Base-by-base conservation (phyloP, 2,797 vertebrate species). In the Neosilurus mollespiculum region DNA sequence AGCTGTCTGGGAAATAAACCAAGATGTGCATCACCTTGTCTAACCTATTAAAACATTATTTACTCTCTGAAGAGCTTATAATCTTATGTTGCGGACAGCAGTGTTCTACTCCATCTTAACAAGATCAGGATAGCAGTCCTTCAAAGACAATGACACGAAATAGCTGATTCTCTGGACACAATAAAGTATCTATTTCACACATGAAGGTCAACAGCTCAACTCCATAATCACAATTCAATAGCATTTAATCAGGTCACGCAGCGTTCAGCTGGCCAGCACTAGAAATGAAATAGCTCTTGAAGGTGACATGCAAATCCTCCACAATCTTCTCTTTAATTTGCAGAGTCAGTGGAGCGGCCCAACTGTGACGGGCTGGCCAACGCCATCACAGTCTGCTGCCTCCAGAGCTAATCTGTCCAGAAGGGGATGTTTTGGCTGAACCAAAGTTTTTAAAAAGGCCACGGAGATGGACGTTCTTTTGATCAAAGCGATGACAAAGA, bases 311-410 rank as follows among this genome's bases (percentile, higher is more conserved):
- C 43, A 80, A 83, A 81, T 71, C 65, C 75, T 24, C 76, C 22
- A 67, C 58, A 79, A 71, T 78, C 81, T n/a, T 10, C 62, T 78
- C 64, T 84, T 88, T 88, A 84, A 88, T 88, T 88, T 87, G 83
- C 78, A 37, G 78, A 82, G 71, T 24, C 86, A 59, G 51, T 64
- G 85, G 64, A 86, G 84, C 76, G 30, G 67, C 80, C 30, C 22
- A 37, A 59, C 62, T 37, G 69, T 67, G 80, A 86, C 78, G 78
- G 58, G 43, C 37, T 24, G 2, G 49, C 75, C 66, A 9, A 62
- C 30, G 37, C 82, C 64, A 49, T 84, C 58, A 49, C 67, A 64
- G 75, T 53, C 71, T 53, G 58, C 83, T 81, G 51, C 80, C 34
- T 76, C 62, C 37, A 49, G 80, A 90, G 82, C 78, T 85, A 88